Conservation (phyloP, 53 echinoderm and acorn worm genomes). For the Zoroaster sp. region DNA sequence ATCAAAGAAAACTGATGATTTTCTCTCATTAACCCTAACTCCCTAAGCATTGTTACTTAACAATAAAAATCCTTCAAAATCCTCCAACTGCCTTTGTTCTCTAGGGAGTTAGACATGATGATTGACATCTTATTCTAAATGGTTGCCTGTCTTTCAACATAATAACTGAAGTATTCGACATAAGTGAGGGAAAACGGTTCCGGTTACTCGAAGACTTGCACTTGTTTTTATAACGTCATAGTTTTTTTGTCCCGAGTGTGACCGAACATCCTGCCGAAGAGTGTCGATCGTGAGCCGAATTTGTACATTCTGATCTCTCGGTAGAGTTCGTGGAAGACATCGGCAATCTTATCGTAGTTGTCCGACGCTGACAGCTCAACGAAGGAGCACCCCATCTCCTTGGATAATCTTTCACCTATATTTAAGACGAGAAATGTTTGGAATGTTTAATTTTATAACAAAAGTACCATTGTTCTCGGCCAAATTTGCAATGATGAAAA, state of each 20-base stretch:
- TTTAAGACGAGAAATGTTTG: background rate
- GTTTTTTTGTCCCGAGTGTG: conserved; percentile 84
- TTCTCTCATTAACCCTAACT: too few species aligned
- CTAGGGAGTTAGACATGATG: too few species aligned
- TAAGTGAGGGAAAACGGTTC: too few species aligned
- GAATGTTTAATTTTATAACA: background rate
- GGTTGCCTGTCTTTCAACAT: too few species aligned
- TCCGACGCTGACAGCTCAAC: conserved; percentile 89
- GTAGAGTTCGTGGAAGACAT: conserved; percentile 92
- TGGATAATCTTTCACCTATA: conserved; percentile 79
- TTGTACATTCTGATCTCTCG: conserved; percentile 93
- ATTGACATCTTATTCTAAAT: too few species aligned
- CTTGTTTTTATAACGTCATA: conserved; percentile 71
- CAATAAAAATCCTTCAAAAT: too few species aligned
- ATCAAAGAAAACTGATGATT: too few species aligned
- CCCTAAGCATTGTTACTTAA: too few species aligned
- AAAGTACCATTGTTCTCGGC: background rate
- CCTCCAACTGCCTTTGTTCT: too few species aligned
- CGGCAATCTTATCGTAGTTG: conserved; percentile 70
- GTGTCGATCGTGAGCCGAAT: conserved; percentile 80
- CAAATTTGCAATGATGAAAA: too few species aligned
- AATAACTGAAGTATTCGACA: too few species aligned
- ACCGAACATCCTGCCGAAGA: conserved; percentile 92
- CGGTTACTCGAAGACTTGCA: background rate
- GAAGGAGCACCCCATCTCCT: conserved; percentile 85